phyloP scores from a whole-genome alignment of 2,113 vertebrate species.

The Jaculus jaculus region DNA sequence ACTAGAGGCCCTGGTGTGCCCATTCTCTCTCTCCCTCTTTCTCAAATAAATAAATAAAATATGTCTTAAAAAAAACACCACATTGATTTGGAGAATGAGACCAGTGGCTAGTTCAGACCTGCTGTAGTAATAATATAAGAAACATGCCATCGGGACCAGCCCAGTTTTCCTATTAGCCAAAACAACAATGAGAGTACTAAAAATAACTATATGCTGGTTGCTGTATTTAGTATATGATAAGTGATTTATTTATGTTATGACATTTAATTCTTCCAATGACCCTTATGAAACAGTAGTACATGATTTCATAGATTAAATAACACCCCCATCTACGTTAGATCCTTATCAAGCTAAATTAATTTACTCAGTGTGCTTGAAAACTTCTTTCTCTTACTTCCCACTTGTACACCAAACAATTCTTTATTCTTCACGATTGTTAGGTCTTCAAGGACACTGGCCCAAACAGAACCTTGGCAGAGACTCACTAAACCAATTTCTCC shows the following conservation, averaged over 20 bases:
- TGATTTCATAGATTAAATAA: background rate
- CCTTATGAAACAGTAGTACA: background rate
- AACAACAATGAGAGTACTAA: background rate
- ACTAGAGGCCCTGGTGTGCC: too few species aligned
- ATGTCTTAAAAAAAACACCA: too few species aligned
- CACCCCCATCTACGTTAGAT: background rate
- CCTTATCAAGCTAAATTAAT: background rate
- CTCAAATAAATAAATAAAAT: too few species aligned
- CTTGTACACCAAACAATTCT: background rate
- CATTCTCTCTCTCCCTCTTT: too few species aligned
- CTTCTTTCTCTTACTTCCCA: background rate
- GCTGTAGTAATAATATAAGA: background rate
- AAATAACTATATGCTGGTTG: background rate
- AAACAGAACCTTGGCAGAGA: background rate
- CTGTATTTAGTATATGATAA: background rate
- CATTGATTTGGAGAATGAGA: background rate
- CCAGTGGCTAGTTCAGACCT: background rate
- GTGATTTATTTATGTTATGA: background rate
- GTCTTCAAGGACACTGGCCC: background rate
- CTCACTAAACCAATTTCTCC: background rate
- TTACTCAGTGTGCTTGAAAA: rapidly evolving
- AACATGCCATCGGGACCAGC: background rate
- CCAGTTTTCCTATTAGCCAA: background rate
- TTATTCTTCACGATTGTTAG: background rate
- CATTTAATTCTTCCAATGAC: background rate